Percentiles rank a stretch among this genome's conserved stretches.
phyloP scores from a whole-genome alignment of 2,888 invertebrate genomes.

The Trachelus stipa region DNA sequence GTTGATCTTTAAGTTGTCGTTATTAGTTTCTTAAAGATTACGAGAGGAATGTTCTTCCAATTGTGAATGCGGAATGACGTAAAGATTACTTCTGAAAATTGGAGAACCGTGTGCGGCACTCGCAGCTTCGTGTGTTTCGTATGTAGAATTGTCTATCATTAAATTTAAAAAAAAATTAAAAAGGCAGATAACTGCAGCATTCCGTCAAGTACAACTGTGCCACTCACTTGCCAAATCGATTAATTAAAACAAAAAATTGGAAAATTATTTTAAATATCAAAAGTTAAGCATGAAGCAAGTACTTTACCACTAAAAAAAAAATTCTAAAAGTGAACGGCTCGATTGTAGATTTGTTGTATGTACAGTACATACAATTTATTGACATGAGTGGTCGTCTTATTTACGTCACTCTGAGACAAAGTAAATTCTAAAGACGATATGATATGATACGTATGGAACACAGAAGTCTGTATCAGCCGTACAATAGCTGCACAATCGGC shows the following conservation, averaged over 20 bases:
- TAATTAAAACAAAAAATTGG: too few relatives aligned
- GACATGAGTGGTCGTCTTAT: neutral
- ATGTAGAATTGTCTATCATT: conserved; percentile 15
- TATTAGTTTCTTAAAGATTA: conserved; percentile 41
- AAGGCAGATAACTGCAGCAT: neutral
- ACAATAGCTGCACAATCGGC: neutral
- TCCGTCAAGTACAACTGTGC: neutral
- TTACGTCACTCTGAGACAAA: neutral
- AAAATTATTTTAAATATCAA: too few relatives aligned
- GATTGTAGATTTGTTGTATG: neutral
- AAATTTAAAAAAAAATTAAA: neutral
- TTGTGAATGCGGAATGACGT: conserved; percentile 65
- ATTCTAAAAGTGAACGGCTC: too few relatives aligned
- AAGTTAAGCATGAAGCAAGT: too few relatives aligned
- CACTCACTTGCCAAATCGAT: too few relatives aligned
- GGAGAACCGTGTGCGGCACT: conserved; percentile 29
- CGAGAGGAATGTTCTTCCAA: conserved; percentile 66
- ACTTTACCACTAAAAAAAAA: too few relatives aligned
- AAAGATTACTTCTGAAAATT: conserved; percentile 26
- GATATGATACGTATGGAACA: conserved; percentile 1
- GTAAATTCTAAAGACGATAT: neutral
- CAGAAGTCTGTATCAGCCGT: neutral
- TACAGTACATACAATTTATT: neutral
- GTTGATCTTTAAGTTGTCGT: conserved; percentile 12
- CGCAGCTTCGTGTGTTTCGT: conserved; percentile 41